These are phyloP conservation scores for Phrynosoma blainvillii DNA, from an alignment of 2,113 vertebrate genomes.

Conservation along the genomic window DNA sequence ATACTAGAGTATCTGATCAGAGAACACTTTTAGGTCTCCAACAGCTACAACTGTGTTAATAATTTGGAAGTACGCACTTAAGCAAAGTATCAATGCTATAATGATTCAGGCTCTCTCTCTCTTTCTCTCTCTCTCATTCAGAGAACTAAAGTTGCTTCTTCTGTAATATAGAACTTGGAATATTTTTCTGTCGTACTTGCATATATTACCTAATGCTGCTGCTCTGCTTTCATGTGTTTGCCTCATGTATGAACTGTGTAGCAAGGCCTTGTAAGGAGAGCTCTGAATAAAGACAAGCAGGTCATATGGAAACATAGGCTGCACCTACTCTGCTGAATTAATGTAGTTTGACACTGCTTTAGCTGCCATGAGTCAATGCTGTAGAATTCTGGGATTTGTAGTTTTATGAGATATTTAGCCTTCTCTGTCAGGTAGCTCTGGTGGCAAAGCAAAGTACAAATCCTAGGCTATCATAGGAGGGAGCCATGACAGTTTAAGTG, in stretches of 20 bases:
- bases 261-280: not conserved
- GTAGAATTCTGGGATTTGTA: no score
- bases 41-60: slow-evolving; percentile 53
- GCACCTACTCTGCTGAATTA: no score
- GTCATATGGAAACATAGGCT: not conserved
- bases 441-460: no score
- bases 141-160: slow-evolving; percentile 40
- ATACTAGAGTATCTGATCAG: slow-evolving; percentile 56
- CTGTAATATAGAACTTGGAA: slow-evolving; percentile 36
- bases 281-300: not conserved
- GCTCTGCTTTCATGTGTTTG: slow-evolving; percentile 27
- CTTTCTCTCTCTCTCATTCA: not conserved
- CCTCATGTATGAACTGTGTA: not conserved
- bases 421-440: no score
- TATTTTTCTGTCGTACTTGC: slow-evolving; percentile 39
- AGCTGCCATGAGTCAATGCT: no score
- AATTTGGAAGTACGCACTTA: slow-evolving; percentile 47
- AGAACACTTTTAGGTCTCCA: slow-evolving; percentile 57
- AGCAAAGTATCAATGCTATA: slow-evolving; percentile 47
- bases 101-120: slow-evolving; percentile 41
- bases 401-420: no score
- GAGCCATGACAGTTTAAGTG: no score
- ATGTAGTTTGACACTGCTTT: no score
- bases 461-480: no score
- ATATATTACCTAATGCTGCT: slow-evolving; percentile 31